Percentiles rank a stretch among this genome's conserved stretches.
phyloP scores from a whole-genome alignment of 2,888 invertebrate species.

The Noctua janthe region DNA sequence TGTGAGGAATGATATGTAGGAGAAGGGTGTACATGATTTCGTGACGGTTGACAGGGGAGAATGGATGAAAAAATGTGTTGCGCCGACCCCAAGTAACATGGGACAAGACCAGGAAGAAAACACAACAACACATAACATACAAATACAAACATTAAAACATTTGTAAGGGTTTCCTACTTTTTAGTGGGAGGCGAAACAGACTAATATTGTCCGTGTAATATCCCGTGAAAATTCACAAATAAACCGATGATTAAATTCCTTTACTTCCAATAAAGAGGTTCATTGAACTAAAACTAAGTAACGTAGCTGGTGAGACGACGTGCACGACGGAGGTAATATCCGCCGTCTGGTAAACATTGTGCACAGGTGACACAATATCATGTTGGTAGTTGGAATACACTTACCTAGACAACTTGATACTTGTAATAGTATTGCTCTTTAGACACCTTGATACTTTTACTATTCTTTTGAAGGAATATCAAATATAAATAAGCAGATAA shows the following conservation, averaged over 20 bases:
- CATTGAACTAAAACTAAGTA: constrained; percentile 11
- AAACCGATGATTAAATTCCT: not conserved
- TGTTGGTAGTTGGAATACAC: constrained; percentile 10
- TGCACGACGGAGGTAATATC: constrained; percentile 23
- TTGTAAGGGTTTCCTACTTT: not conserved
- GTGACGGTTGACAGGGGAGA: too few species aligned
- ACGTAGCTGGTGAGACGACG: not conserved
- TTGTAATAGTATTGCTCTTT: not conserved
- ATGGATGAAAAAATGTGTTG: too few species aligned
- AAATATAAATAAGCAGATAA: not conserved
- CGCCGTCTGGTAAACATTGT: constrained; percentile 30
- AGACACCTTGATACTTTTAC: not conserved
- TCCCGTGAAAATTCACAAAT: not conserved
- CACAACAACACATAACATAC: too few species aligned
- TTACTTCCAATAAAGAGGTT: not conserved
- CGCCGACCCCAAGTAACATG: too few species aligned
- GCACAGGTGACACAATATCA: constrained; percentile 26
- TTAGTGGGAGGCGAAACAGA: not conserved
- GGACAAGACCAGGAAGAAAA: too few species aligned
- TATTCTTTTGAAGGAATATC: not conserved
- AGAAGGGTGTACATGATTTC: too few species aligned
- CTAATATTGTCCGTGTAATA: not conserved
- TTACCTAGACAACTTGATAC: constrained; percentile 11
- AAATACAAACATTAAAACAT: not conserved
- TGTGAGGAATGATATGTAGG: too few species aligned